phyloP scores from a whole-genome alignment of 1,140 invertebrate genomes.

The Zaprionus lachaisei region DNA sequence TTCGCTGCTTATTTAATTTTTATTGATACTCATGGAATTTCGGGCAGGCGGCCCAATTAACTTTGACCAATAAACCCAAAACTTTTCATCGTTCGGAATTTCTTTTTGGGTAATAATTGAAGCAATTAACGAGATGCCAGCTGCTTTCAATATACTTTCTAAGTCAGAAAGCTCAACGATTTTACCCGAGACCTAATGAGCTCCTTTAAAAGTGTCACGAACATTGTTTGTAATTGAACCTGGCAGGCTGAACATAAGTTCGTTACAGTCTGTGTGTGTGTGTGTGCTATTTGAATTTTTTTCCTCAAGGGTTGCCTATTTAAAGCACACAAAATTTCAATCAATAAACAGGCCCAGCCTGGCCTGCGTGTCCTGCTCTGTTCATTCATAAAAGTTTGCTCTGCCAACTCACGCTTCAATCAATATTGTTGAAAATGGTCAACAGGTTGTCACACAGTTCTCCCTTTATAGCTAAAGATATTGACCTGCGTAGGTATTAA shows the following conservation, averaged over 20 bases:
- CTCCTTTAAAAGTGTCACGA: constrained; percentile 23
- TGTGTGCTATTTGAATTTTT: constrained; percentile 15
- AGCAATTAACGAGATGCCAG: constrained; percentile 25
- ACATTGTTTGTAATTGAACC: constrained; percentile 6
- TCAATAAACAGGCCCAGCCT: constrained; percentile 39
- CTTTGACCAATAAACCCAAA: constrained; percentile 8
- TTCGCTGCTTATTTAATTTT: constrained; percentile 26
- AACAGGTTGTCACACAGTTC: constrained; percentile 30
- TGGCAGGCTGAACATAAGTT: background rate
- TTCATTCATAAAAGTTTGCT: constrained; percentile 46
- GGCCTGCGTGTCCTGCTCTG: constrained; percentile 12
- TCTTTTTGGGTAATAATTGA: constrained; percentile 17
- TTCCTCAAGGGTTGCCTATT: constrained; percentile 24
- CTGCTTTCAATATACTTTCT: constrained; percentile 17
- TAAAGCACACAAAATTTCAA: constrained; percentile 40
- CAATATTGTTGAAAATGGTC: constrained; percentile 31
- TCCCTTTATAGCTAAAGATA: background rate
- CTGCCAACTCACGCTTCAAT: constrained; percentile 32
- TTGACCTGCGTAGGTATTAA: background rate
- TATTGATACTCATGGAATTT: constrained; percentile 20
- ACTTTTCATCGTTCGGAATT: constrained; percentile 1
- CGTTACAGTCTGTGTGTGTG: background rate
- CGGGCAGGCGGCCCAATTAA: background rate
- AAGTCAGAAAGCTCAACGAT: background rate
- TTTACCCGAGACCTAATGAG: constrained; percentile 5